Conservation (phyloP, 2,888 invertebrate species). For the Nemurella pictetii region DNA sequence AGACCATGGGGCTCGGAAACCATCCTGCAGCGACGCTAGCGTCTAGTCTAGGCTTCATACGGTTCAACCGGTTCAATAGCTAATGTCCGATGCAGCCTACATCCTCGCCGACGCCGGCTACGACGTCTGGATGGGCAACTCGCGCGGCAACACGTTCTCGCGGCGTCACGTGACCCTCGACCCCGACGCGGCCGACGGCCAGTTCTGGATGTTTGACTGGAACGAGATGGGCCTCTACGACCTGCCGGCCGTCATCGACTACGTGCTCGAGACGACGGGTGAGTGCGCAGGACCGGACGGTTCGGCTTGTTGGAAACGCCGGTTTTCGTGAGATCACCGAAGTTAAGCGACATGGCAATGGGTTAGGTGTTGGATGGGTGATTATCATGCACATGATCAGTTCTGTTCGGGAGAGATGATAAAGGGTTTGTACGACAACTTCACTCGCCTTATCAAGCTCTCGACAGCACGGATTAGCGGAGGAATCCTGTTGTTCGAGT, state of each 20-base stretch:
- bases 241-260: conserved; percentile 79
- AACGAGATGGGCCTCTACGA: conserved; percentile 80
- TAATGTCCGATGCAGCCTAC: conserved; percentile 48
- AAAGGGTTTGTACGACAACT: too few species aligned
- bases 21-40: background rate
- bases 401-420: too few species aligned
- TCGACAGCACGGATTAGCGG: too few species aligned
- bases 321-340: too few species aligned
- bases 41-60: too few species aligned
- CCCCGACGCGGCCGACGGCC: conserved; percentile 50
- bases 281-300: conserved; percentile 44
- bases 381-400: too few species aligned
- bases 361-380: too few species aligned
- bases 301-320: background rate
- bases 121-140: conserved; percentile 82
- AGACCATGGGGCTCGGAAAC: too few species aligned
- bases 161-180: conserved; percentile 58
- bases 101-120: conserved; percentile 68
- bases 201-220: conserved; percentile 75
- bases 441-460: too few species aligned
- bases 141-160: conserved; percentile 72
- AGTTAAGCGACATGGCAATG: too few species aligned
- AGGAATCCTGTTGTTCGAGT: too few species aligned
- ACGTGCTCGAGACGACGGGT: conserved; percentile 62
- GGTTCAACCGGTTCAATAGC: too few species aligned